Evolutionary conservation across 2,797 vertebrate genomes (phyloP).

Genomic region (Amniataba percoides): DNA sequence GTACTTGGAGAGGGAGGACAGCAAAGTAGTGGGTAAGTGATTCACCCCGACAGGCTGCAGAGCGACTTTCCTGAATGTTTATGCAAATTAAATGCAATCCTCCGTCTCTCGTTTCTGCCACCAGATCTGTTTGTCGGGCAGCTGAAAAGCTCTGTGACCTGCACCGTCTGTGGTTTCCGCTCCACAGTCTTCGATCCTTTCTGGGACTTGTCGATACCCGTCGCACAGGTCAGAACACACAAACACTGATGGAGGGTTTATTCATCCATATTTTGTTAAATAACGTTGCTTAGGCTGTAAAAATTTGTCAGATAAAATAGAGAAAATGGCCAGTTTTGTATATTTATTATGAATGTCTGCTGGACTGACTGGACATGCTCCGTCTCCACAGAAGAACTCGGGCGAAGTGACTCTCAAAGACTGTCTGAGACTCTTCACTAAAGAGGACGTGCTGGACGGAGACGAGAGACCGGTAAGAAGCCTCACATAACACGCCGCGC

Average conservation of each 20-base stretch:
- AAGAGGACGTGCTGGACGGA: conserved; percentile 95
- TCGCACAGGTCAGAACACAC: conserved; percentile 87
- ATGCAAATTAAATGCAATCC: background rate
- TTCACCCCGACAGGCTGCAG: background rate
- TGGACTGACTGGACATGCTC: background rate
- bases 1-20: conserved; percentile 95
- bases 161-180: conserved; percentile 92
- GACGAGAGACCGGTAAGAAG: conserved; percentile 92
- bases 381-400: conserved; percentile 83
- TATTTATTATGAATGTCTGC: no score
- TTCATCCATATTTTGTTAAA: background rate
- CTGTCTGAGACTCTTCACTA: conserved; percentile 94
- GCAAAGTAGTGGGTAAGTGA: conserved; percentile 93
- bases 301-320: background rate
- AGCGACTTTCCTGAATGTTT: background rate
- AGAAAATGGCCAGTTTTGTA: background rate
- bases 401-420: conserved; percentile 93
- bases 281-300: no score
- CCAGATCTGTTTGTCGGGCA: conserved; percentile 97
- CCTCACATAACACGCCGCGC: background rate
- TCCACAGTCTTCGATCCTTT: conserved; percentile 97
- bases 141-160: conserved; percentile 95
- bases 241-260: background rate
- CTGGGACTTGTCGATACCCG: conserved; percentile 97
- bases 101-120: conserved; percentile 5